These are phyloP conservation scores for Acyrthosiphon pisum DNA, from an alignment of 1,140 invertebrate species.

Conservation along the genomic window DNA sequence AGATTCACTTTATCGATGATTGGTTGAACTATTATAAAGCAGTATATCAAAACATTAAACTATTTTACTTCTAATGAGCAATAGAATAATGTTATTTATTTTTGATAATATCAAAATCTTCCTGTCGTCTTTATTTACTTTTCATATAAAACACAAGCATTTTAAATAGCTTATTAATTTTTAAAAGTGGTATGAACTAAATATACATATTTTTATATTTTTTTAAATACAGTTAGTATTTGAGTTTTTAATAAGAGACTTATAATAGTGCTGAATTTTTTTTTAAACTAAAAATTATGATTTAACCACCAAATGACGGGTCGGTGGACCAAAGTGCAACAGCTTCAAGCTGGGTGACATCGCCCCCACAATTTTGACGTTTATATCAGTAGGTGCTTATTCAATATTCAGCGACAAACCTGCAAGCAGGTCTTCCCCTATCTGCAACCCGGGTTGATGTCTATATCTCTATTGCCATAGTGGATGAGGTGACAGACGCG, in stretches of 20 bases:
- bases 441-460: too few relatives aligned
- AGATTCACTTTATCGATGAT: background rate
- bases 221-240: background rate
- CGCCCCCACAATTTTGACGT: too few relatives aligned
- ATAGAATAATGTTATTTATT: background rate
- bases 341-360: too few relatives aligned
- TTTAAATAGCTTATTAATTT: background rate
- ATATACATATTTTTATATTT: background rate
- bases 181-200: background rate
- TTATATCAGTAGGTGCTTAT: too few relatives aligned
- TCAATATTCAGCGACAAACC: too few relatives aligned
- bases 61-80: background rate
- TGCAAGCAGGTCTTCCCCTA: too few relatives aligned
- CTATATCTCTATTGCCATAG: too few relatives aligned
- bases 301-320: background rate
- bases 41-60: background rate
- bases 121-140: background rate
- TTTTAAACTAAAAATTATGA: background rate
- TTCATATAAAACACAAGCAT: too few relatives aligned
- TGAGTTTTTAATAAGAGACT: background rate
- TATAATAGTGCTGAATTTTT: background rate
- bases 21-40: background rate
- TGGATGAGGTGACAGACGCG: too few relatives aligned
- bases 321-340: too few relatives aligned
- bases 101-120: background rate